Percentiles rank a stretch among this genome's conserved stretches.
Evolutionary conservation across 92 coral and sea anemone genomes (phyloP).

Genomic region (Siderastrea siderea): DNA sequence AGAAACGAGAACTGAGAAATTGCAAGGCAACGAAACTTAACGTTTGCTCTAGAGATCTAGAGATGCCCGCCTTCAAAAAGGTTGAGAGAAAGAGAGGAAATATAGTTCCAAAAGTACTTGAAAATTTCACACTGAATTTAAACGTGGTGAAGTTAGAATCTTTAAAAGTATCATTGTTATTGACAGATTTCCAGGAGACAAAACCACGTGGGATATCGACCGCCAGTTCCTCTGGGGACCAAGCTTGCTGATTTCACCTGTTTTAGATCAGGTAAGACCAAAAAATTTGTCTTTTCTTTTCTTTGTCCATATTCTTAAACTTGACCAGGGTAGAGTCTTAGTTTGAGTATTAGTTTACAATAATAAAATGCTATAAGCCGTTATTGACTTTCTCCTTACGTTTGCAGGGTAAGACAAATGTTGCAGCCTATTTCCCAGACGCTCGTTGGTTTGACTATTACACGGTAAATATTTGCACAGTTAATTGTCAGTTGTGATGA

Average conservation of each 20-base stretch:
- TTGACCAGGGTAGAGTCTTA: too few relatives aligned
- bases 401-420: constrained; percentile 72
- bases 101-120: too few relatives aligned
- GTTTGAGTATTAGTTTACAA: too few relatives aligned
- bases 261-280: constrained; percentile 77
- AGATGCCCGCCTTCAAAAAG: too few relatives aligned
- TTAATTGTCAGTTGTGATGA: neutral
- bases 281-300: neutral
- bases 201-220: constrained; percentile 88
- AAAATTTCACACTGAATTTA: neutral
- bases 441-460: constrained; percentile 93
- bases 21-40: too few relatives aligned
- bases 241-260: constrained; percentile 87
- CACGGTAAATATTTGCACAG: constrained; percentile 62
- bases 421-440: constrained; percentile 87
- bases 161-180: neutral
- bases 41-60: too few relatives aligned
- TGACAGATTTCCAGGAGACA: constrained; percentile 82
- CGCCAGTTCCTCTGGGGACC: constrained; percentile 96
- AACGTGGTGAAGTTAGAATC: neutral
- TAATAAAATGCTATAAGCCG: too few relatives aligned
- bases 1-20: too few relatives aligned
- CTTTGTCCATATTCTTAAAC: neutral
- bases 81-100: too few relatives aligned
- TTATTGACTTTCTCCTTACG: too few relatives aligned